Evolutionary conservation across 1,140 invertebrate species (phyloP).

Genomic region (Ectropis grisescens): DNA sequence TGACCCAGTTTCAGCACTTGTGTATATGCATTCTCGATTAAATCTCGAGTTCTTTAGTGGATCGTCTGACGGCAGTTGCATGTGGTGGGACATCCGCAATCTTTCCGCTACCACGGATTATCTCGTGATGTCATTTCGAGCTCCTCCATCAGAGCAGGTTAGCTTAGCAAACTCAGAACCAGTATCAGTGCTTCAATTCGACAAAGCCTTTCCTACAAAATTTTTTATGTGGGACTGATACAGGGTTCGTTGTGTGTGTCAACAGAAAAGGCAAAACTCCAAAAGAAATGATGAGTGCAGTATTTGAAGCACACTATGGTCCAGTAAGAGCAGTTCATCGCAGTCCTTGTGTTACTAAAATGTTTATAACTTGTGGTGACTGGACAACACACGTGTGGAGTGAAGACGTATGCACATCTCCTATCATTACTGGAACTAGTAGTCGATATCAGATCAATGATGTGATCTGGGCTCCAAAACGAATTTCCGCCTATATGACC

Average conservation of each 20-base stretch:
- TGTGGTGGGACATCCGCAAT: constrained; percentile 88
- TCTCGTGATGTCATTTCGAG: constrained; percentile 73
- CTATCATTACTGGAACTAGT: constrained; percentile 86
- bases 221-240: constrained; percentile 77
- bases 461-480: constrained; percentile 84
- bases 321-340: constrained; percentile 84
- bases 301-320: constrained; percentile 77
- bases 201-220: constrained; percentile 86
- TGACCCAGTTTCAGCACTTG: constrained; percentile 76
- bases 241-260: constrained; percentile 80
- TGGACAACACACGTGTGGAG: constrained; percentile 90
- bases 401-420: constrained; percentile 86
- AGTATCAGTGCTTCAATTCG: constrained; percentile 84
- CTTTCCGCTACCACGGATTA: constrained; percentile 79
- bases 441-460: constrained; percentile 76
- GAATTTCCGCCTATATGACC: constrained; percentile 87
- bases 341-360: constrained; percentile 87
- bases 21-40: constrained; percentile 83
- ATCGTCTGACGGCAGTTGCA: constrained; percentile 85
- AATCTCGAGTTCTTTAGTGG: constrained; percentile 88
- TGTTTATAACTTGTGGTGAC: constrained; percentile 91
- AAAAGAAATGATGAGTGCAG: constrained; percentile 75
- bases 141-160: constrained; percentile 71
- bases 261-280: constrained; percentile 82
- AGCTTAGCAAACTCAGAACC: constrained; percentile 76